phyloP scores from a whole-genome alignment of 2,113 vertebrate genomes.

The Calcarius ornatus region DNA sequence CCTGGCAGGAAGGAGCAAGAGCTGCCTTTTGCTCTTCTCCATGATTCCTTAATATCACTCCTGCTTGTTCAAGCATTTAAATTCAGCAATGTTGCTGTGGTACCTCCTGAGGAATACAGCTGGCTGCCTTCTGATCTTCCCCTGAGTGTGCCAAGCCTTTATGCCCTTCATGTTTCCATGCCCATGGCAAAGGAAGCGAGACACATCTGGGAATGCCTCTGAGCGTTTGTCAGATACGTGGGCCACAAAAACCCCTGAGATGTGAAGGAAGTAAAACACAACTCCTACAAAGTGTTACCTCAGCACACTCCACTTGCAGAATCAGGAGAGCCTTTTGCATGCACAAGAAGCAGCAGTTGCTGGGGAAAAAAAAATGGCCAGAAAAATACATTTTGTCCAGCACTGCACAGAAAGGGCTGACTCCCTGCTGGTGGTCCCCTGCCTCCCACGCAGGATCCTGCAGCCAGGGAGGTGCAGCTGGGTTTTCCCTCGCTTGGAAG shows the following conservation, averaged over 20 bases:
- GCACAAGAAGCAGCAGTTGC: not conserved
- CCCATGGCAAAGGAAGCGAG: accelerated
- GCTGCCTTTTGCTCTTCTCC: not conserved
- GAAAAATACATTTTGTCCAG: not conserved
- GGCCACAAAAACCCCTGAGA: not conserved
- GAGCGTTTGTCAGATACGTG: not conserved
- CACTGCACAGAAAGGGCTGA: not conserved
- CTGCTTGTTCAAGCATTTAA: not conserved
- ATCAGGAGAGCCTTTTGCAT: not conserved
- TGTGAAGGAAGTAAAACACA: not conserved
- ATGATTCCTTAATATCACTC: not conserved
- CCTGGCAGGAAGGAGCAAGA: not conserved
- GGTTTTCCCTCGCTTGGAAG: not conserved
- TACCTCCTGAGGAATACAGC: not conserved
- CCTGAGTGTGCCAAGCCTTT: not conserved
- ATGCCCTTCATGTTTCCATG: not conserved
- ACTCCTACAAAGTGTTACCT: accelerated
- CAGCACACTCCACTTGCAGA: not conserved
- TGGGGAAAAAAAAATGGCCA: not conserved
- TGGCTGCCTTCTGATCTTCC: not conserved
- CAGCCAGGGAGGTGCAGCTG: not conserved
- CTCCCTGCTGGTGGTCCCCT: too few species aligned
- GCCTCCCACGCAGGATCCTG: accelerated
- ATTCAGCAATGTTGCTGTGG: not conserved
- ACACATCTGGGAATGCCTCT: not conserved